A percentile compares a stretch with the other conserved stretches of the same genome.
Conservation (phyloP, 1,140 invertebrate species). For the Neodiprion virginianus region DNA sequence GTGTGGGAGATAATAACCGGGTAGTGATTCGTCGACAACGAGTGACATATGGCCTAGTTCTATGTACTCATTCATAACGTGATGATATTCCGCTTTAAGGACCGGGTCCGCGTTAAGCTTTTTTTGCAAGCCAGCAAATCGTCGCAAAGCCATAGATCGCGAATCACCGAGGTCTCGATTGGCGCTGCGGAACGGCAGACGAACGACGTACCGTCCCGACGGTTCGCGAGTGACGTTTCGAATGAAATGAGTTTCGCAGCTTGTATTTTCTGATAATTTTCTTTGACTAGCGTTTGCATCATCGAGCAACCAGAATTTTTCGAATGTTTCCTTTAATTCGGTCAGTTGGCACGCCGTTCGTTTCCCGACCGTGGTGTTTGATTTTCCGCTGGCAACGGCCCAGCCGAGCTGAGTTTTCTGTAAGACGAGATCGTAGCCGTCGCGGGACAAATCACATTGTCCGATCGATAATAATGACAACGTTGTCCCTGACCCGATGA, state of each 20-base stretch:
- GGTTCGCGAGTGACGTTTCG: not conserved
- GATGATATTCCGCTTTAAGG: constrained; percentile 21
- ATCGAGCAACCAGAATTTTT: constrained; percentile 27
- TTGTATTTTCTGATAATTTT: not conserved
- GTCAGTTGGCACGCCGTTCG: not conserved
- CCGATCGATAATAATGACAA: constrained; percentile 6
- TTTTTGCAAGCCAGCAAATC: constrained; percentile 22
- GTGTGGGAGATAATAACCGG: constrained; percentile 30
- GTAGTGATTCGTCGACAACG: not conserved
- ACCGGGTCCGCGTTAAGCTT: constrained; percentile 16
- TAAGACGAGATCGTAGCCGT: not conserved
- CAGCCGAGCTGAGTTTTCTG: too few relatives aligned
- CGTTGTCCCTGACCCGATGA: not conserved
- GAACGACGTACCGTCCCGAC: constrained; percentile 27
- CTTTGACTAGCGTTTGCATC: not conserved
- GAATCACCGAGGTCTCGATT: constrained; percentile 23
- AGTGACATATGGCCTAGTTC: constrained; percentile 31
- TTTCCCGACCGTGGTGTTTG: not conserved
- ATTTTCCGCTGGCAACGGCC: constrained; percentile 14
- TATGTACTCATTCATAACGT: constrained; percentile 38
- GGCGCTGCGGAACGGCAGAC: constrained; percentile 25
- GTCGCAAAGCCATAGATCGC: constrained; percentile 14
- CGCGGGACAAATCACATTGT: not conserved
- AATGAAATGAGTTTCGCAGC: constrained; percentile 12
- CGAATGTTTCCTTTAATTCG: constrained; percentile 12